phyloP scores from a whole-genome alignment of 2,888 invertebrate species.

The Xestia rhomboidea region DNA sequence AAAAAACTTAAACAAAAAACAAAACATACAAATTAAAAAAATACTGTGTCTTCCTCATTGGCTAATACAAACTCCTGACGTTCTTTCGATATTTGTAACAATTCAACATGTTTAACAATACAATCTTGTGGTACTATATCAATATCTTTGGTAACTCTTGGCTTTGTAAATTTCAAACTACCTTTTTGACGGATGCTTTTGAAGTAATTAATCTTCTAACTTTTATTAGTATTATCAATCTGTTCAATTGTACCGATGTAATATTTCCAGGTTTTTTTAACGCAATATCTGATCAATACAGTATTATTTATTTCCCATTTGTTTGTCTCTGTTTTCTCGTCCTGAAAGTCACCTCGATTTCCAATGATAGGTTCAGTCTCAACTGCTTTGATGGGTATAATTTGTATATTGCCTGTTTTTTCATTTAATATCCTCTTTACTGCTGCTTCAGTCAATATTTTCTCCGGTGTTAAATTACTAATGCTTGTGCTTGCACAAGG shows the following conservation, averaged over 20 bases:
- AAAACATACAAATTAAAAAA: conserved; percentile 9
- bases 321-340: conserved; percentile 46
- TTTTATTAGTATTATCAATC: conserved; percentile 47
- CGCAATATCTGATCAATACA: conserved; percentile 48
- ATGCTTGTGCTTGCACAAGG: conserved; percentile 11
- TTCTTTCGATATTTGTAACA: conserved; percentile 44
- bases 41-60: conserved; percentile 41
- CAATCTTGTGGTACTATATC: conserved; percentile 23
- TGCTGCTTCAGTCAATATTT: conserved; percentile 24
- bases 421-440: conserved; percentile 26
- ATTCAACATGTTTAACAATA: conserved; percentile 41
- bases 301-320: conserved; percentile 51
- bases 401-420: conserved; percentile 27
- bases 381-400: conserved; percentile 11
- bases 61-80: conserved; percentile 44
- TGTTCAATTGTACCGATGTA: conserved; percentile 53
- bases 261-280: conserved; percentile 53
- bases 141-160: background rate
- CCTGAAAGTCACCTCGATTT: conserved; percentile 45
- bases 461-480: conserved; percentile 9
- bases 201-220: conserved; percentile 51
- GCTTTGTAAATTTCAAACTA: background rate
- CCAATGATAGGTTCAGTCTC: conserved; percentile 25
- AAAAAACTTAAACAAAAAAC: background rate
- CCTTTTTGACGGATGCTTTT: conserved; percentile 34